Base-by-base conservation (phyloP, 1,140 invertebrate genomes). In the Laupala kohalensis region DNA sequence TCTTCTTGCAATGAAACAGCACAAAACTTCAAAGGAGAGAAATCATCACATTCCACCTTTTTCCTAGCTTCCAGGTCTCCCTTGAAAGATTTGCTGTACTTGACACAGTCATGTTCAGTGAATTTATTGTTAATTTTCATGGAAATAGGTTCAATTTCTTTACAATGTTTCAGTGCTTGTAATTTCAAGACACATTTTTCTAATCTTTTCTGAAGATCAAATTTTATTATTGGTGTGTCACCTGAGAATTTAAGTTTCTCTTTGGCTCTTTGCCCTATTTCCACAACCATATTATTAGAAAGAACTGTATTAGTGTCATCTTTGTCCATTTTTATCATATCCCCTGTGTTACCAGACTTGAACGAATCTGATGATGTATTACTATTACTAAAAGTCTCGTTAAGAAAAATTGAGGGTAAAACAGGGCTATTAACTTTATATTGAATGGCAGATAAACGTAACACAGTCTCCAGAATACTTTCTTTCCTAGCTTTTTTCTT, bases 11-110 rank as follows among this genome's bases (percentile, higher is more conserved):
- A 74, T 29, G 73, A 75, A 64, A 77, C 75, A 27, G 72, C 63
- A 76, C 78, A 78, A 71, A 76, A 77, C 37, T 76, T 77, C 28
- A 77, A 74, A 25, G 78, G 77, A 74, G 75, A 77, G 53, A 77
- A 73, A 9, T 78, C 77, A 25, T 75, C 76, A 62, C 15, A 19
- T 27, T 70, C 69, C 23, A 23, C 29, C 24, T 19, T 62, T 24
- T 19, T 70, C 12, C 25, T 70, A 23, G 24, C 26, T 23, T 25
- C 15, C 25, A 15, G 12, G 9, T 27, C 64, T 25, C 13, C 37
- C 64, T 37, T 63, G 25, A 24, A 25, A n/a, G 29, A 19, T 5
- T 23, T 53, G 29, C 62, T 27, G 15, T 30, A 69, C 23, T 25
- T 71, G 66, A 25, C 24, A 15, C 67, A 71, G 67, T 23, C 29